Base-by-base conservation (phyloP, 2,113 vertebrate genomes). In the Dendropsophus ebraccatus region DNA sequence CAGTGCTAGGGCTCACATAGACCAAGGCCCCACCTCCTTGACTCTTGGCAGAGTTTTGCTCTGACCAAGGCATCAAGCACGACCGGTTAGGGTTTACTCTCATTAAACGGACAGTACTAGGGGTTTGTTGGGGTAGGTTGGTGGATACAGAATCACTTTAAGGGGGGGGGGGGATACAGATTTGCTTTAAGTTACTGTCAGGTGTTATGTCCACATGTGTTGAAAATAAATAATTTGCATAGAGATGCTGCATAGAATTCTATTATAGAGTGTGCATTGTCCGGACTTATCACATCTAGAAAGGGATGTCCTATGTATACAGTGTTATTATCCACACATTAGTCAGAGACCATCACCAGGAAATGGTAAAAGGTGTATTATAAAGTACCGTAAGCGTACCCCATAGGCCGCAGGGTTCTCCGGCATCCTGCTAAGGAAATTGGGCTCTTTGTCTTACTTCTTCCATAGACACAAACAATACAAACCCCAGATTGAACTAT, bases 371-470 rank as follows among this genome's bases (percentile, higher is more conserved):
- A 32, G 2, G 7, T 32, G 14, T 67, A 67, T 67, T 67, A 5
- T 67, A 69, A 69, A 23, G 52, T 60, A 62, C 25, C 28, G 25
- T 80, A 14, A 23, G 17, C 54, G 25, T 80, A 54, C n/a, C 52
- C 58, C 30, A 80, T n/a, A 70, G 21, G 11, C 49, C 25, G 16
- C 16, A 13, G 65, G 23, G 0, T 50, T 28, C 67, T 16, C 11
- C 50, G 56, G 45, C 30, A 65, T 77, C 83, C 83, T 65, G 25
- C 12, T 37, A 13, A 85, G 83, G 74, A 85, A 85, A 85, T 17
- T 16, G 32, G 62, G 19, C 49, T 45, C 56, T 85, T 85, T 85
- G 83, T 85, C 54, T 65, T 19, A 78, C 62, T 65, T 78, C 52
- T 83, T 74, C 14, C 14, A 73, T 54, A 54, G 49, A 83, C 67